Evolutionary conservation across 2,888 invertebrate species (phyloP).

Genomic region (Sialis fuliginosa): DNA sequence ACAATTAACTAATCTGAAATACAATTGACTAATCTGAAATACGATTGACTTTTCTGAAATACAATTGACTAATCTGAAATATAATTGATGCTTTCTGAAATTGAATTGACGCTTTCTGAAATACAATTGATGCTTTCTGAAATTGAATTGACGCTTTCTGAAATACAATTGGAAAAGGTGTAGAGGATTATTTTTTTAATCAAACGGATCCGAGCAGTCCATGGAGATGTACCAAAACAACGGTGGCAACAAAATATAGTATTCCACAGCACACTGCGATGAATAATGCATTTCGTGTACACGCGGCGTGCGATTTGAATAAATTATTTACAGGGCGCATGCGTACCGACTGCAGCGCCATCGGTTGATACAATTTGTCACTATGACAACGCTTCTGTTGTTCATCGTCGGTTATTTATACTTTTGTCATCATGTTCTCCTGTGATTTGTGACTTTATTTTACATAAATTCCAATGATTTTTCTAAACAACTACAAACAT

Average conservation of each 20-base stretch:
- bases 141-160: too few species aligned
- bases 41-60: too few species aligned
- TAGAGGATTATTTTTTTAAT: too few species aligned
- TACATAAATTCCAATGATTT: slow-evolving; percentile 3
- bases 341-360: not conserved
- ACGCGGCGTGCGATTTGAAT: not conserved
- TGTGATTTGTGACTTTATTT: slow-evolving; percentile 5
- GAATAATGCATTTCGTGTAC: not conserved
- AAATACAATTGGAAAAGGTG: too few species aligned
- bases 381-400: slow-evolving; percentile 25
- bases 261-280: not conserved
- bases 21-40: too few species aligned
- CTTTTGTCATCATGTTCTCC: slow-evolving; percentile 17
- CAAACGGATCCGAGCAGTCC: not conserved
- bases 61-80: too few species aligned
- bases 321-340: not conserved
- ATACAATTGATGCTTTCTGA: too few species aligned
- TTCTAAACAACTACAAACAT: not conserved
- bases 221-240: too few species aligned
- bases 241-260: not conserved
- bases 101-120: too few species aligned
- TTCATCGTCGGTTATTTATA: slow-evolving; percentile 15
- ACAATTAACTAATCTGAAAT: too few species aligned
- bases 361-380: slow-evolving; percentile 22
- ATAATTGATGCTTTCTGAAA: too few species aligned